Evolutionary conservation across 2,888 invertebrate genomes (phyloP).

Genomic region (Eupithecia tripunctaria): DNA sequence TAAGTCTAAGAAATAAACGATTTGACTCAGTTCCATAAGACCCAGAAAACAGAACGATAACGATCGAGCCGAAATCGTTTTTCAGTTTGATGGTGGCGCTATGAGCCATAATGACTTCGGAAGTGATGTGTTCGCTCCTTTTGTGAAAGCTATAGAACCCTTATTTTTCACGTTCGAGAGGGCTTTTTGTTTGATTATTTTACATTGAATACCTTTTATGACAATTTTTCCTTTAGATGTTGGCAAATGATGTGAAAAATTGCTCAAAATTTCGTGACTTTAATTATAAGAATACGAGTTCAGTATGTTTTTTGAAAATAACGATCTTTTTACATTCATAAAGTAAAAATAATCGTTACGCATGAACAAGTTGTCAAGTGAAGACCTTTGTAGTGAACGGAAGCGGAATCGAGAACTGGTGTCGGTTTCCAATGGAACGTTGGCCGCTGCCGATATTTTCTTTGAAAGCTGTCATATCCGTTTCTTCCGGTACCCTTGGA

Average conservation of each 20-base stretch:
- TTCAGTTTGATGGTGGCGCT: background rate
- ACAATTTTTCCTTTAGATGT: slow-evolving; percentile 1
- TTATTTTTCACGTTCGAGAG: slow-evolving; percentile 1
- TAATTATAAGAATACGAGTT: background rate
- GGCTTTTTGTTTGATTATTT: background rate
- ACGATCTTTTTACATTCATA: background rate
- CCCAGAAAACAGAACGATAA: slow-evolving; percentile 1
- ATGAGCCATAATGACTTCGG: background rate
- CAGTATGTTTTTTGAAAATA: background rate
- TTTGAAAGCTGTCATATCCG: too few relatives aligned
- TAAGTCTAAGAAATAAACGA: too few relatives aligned
- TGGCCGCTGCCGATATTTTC: too few relatives aligned
- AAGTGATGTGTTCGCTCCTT: background rate
- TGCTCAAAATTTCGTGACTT: background rate
- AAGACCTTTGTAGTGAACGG: too few relatives aligned
- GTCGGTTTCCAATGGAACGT: too few relatives aligned
- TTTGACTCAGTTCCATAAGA: too few relatives aligned
- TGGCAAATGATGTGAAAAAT: background rate
- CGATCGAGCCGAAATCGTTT: slow-evolving; percentile 7
- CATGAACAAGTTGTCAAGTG: too few relatives aligned
- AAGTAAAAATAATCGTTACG: too few relatives aligned
- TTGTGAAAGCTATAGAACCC: slow-evolving; percentile 13
- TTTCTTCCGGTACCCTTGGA: too few relatives aligned
- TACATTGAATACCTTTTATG: background rate
- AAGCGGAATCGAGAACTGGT: too few relatives aligned